Base-by-base conservation (phyloP, 1,140 invertebrate genomes). In the Drosophila triauraria region DNA sequence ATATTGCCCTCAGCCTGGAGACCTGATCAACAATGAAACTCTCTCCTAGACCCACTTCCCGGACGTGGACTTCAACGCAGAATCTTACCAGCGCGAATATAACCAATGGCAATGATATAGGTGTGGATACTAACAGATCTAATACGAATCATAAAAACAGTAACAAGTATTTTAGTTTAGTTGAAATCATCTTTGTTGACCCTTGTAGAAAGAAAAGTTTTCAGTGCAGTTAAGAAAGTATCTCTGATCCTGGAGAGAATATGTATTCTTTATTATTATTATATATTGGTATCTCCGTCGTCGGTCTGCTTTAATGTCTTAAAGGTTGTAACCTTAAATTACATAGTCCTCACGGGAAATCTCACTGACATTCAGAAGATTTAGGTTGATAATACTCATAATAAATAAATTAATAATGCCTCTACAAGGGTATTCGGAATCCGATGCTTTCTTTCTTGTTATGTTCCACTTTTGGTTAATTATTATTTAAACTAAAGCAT, bases 11-110 rank as follows among this genome's bases (percentile, higher is more conserved):
- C 9, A 40, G 25, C 9, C 27, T 17, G 20, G 10, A 7, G 2
- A 35, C 10, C 40, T 23, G 12, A 56, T 10, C 12, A 32, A 40
- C 13, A 12, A 2, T 35, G 27, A 10, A 20, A 46, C 40, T 46
- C 2, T 59, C 62, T 27, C 5, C 15, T 17, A 92, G 91, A 54
- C 88, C 88, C n/a, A 72, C 88, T 42, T 92, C 91, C 12, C 88
- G 94, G 3, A 93, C 92, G 40, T 95, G 94, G 94, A 94, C 94
- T 4, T 94, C 94, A 15, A 94, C 94, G 4, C 94, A 94, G 10
- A 95, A 94, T 77, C 75, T 94, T 20, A 82, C 93, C 2, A 94
- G 94, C 35, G 35, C 69, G 13, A 91, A 91, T 47, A 20, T 70
- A 46, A 80, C 74, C 40, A 91, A 84, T 47, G 77, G 56, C 30